Evolutionary conservation across 2,888 invertebrate genomes (phyloP).

Genomic region (Elmis aenea): DNA sequence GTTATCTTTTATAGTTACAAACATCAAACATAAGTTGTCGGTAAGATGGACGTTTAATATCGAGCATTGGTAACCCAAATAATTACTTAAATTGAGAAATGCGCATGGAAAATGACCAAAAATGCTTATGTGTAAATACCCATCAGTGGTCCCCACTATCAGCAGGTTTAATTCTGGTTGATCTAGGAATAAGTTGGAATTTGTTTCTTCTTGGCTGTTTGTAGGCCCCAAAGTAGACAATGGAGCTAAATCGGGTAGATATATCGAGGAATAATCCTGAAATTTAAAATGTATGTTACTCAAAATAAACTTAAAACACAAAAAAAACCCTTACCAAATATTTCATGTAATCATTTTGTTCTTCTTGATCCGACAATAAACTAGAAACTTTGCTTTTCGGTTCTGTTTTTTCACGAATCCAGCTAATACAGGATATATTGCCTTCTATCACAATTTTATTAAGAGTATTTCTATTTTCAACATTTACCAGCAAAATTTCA

Average conservation of each 20-base stretch:
- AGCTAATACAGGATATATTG: slow-evolving; percentile 69
- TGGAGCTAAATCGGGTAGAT: slow-evolving; percentile 52
- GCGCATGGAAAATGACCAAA: slow-evolving; percentile 84
- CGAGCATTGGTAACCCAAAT: slow-evolving; percentile 52
- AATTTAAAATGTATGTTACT: slow-evolving; percentile 20
- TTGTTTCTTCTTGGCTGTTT: slow-evolving; percentile 49
- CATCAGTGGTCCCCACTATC: slow-evolving; percentile 72
- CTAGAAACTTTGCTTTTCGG: slow-evolving; percentile 19
- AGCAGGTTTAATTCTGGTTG: slow-evolving; percentile 67
- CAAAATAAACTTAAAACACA: no score
- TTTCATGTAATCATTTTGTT: slow-evolving; percentile 34
- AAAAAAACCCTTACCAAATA: slow-evolving; percentile 38
- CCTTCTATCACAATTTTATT: slow-evolving; percentile 58
- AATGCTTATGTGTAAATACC: slow-evolving; percentile 68
- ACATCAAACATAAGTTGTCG: slow-evolving; percentile 65
- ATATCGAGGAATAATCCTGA: slow-evolving; percentile 40
- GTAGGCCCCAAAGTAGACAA: slow-evolving; percentile 50
- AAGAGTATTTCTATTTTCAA: slow-evolving; percentile 79
- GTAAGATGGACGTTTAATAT: slow-evolving; percentile 64
- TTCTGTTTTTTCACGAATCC: slow-evolving; percentile 49
- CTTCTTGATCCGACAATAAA: slow-evolving; percentile 26
- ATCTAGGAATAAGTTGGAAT: slow-evolving; percentile 57
- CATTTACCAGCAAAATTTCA: slow-evolving; percentile 68
- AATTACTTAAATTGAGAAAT: slow-evolving; percentile 56
- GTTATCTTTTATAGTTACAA: slow-evolving; percentile 56